A percentile compares a stretch with the other conserved stretches of the same genome.
These are phyloP conservation scores for Suricata suricatta DNA, from an alignment of 2,113 vertebrate species.

Conservation along the genomic window DNA sequence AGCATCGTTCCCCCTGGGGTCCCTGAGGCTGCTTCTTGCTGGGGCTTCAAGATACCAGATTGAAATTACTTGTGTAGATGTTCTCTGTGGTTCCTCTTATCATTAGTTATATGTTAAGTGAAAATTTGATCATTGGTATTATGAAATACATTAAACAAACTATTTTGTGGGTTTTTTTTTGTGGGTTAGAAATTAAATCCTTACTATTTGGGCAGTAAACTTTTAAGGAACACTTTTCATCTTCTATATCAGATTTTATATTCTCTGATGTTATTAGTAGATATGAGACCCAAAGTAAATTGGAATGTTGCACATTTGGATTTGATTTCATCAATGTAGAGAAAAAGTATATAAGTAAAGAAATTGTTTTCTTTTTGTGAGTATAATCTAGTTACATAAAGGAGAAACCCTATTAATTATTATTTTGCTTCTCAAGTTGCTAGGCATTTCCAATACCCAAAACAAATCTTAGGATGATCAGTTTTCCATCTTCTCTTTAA, in stretches of 20 bases:
- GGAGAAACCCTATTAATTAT: constrained; percentile 14
- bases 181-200: not conserved
- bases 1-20: not conserved
- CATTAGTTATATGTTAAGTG: not conserved
- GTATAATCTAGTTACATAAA: not conserved
- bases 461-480: not conserved
- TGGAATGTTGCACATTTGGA: not conserved
- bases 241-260: not conserved
- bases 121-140: not conserved
- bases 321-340: not conserved
- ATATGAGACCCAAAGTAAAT: constrained; percentile 10
- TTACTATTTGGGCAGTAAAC: not conserved
- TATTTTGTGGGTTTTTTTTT: not conserved
- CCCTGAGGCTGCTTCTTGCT: not conserved
- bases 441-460: not conserved
- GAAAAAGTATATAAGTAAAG: not conserved
- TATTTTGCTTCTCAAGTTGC: not conserved
- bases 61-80: not conserved
- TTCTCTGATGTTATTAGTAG: not conserved
- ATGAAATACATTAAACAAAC: not conserved
- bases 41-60: not conserved
- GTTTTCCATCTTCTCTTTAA: not conserved
- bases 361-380: constrained; percentile 17
- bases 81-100: not conserved
- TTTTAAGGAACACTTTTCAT: not conserved